These are phyloP conservation scores for Mystacides longicornis DNA, from an alignment of 2,888 invertebrate species.

Conservation along the genomic window DNA sequence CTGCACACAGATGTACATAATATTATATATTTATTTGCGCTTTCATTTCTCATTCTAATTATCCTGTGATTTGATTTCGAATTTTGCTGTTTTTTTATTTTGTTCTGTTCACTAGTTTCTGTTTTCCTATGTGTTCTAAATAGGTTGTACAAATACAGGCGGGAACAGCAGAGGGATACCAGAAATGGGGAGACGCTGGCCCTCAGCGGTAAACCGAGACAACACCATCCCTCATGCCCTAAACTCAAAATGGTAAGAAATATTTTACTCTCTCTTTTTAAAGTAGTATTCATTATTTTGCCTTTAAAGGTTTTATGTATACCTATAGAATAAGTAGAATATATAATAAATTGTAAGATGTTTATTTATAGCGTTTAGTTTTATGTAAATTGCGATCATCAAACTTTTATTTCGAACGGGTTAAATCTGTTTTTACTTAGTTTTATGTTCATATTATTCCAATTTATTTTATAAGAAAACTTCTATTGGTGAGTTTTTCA, in stretches of 20 bases:
- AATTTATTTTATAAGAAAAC: no score
- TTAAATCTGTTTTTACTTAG: no score
- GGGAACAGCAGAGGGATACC: conserved; percentile 59
- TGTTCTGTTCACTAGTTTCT: background rate
- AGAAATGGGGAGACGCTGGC: conserved; percentile 56
- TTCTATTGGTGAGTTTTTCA: no score
- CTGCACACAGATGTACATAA: background rate
- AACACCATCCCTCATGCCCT: conserved; percentile 51
- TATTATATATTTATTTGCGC: background rate
- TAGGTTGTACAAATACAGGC: conserved; percentile 60
- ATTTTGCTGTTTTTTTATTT: conserved; percentile 26
- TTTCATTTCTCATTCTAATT: conserved; percentile 2
- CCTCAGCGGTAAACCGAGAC: conserved; percentile 39
- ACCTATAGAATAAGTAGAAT: no score
- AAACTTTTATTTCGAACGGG: no score
- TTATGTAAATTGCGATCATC: no score
- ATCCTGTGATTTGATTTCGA: conserved; percentile 39
- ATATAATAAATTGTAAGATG: no score
- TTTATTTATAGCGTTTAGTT: no score
- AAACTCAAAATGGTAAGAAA: conserved; percentile 28
- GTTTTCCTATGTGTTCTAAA: conserved; percentile 12
- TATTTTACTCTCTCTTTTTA: background rate
- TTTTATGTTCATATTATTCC: no score
- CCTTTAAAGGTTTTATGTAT: no score
- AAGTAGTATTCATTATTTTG: no score